phyloP scores from a whole-genome alignment of 2,113 vertebrate species.

The Morphnarchus princeps region DNA sequence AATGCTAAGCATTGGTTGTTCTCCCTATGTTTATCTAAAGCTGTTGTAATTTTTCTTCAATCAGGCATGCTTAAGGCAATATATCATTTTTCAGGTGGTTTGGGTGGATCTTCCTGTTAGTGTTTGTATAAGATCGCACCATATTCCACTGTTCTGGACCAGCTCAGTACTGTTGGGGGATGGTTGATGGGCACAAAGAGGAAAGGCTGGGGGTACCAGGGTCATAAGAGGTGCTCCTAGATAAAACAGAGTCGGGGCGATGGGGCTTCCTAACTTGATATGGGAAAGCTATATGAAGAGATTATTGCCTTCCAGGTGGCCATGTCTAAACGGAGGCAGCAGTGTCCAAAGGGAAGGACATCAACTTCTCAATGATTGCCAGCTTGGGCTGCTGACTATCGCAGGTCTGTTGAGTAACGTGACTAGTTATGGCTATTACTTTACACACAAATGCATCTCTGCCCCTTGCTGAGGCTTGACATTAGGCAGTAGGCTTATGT shows the following conservation, averaged over 20 bases:
- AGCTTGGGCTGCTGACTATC: background rate
- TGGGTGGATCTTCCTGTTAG: background rate
- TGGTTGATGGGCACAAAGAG: background rate
- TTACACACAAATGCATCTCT: background rate
- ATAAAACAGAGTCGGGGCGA: background rate
- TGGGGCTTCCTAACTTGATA: background rate
- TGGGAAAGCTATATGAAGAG: background rate
- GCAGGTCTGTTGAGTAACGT: background rate
- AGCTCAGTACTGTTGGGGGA: rapidly evolving
- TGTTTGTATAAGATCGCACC: background rate
- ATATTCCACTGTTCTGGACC: background rate
- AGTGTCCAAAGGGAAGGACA: background rate
- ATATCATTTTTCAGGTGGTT: background rate
- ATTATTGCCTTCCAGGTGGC: background rate
- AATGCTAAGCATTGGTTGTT: background rate
- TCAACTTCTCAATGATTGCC: background rate
- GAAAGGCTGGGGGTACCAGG: background rate
- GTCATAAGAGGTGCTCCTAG: background rate
- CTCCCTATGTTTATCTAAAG: background rate
- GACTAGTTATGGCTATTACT: background rate
- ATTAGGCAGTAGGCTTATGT: background rate
- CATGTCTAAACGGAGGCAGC: background rate
- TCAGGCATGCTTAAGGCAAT: background rate
- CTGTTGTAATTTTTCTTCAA: background rate
- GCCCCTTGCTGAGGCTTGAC: background rate